Conservation (phyloP, 2,797 vertebrate species). For the Mycteria americana region DNA sequence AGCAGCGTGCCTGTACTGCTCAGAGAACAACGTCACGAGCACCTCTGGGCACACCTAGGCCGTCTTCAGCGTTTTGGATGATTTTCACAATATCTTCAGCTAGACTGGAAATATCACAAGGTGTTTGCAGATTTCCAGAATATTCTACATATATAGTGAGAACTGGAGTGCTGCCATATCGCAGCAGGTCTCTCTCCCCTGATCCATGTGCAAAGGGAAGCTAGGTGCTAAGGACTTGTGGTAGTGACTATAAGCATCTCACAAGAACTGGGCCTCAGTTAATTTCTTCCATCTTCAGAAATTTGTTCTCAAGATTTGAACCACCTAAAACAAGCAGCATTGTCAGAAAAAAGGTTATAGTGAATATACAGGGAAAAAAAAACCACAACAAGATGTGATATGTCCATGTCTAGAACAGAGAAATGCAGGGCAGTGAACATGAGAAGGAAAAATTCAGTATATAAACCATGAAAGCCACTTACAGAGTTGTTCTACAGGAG, state of each 20-base stretch:
- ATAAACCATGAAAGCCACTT: not conserved
- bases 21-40: fast-evolving
- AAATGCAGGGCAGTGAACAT: not conserved
- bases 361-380: not conserved
- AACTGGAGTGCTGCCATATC: not conserved
- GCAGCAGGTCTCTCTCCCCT: not conserved
- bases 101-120: not conserved
- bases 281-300: not conserved
- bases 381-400: not conserved
- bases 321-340: not conserved
- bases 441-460: not conserved
- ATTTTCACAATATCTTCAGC: not conserved
- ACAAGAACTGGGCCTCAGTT: not conserved
- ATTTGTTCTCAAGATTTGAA: not conserved
- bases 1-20: not conserved
- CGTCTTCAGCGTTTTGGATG: not conserved
- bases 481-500: not conserved
- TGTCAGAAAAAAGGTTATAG: not conserved
- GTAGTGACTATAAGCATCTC: not conserved
- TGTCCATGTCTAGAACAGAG: not conserved
- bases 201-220: fast-evolving
- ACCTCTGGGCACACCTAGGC: not conserved
- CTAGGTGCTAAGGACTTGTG: too few relatives aligned
- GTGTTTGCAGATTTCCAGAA: not conserved
- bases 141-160: fast-evolving